A percentile compares a stretch with the other conserved stretches of the same genome.
phyloP scores from a whole-genome alignment of 2,888 invertebrate species.

The Pachydiplax longipennis region DNA sequence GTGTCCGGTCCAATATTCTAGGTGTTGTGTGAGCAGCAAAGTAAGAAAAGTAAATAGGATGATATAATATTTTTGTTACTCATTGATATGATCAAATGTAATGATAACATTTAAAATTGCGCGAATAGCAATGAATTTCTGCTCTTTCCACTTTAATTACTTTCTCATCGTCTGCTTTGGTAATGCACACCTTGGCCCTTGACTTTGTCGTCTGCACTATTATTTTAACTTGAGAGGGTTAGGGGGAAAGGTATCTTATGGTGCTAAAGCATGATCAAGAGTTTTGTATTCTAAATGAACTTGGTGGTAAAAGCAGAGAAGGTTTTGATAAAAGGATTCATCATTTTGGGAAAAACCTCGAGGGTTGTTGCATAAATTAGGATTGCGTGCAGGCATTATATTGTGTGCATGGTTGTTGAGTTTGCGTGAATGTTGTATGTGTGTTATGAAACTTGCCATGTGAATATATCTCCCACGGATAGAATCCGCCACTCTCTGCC shows the following conservation, averaged over 20 bases:
- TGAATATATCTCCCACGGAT: conserved; percentile 25
- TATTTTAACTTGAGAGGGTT: conserved; percentile 34
- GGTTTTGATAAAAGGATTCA: conserved; percentile 33
- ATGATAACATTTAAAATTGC: conserved; percentile 21
- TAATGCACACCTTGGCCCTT: conserved; percentile 22
- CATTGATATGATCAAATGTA: conserved; percentile 20
- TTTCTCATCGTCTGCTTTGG: conserved; percentile 34
- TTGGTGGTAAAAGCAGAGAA: conserved; percentile 14
- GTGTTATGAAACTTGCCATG: conserved; percentile 3
- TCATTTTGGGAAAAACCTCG: neutral
- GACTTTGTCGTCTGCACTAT: neutral
- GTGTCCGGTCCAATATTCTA: conserved; percentile 44
- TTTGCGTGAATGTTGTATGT: conserved; percentile 22
- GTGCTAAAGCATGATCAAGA: conserved; percentile 44
- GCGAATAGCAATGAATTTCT: conserved; percentile 16
- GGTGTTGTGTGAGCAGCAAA: conserved; percentile 19
- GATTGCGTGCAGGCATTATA: neutral
- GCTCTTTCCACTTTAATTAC: conserved; percentile 17
- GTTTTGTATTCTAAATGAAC: conserved; percentile 35
- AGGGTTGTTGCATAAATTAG: neutral
- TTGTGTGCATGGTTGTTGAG: conserved; percentile 15
- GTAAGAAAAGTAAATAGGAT: conserved; percentile 28
- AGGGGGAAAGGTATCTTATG: conserved; percentile 30
- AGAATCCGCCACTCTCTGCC: conserved; percentile 23
- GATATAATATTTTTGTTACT: conserved; percentile 40